Conservation (phyloP, 2,797 vertebrate genomes). For the Buphagus erythrorhynchus region DNA sequence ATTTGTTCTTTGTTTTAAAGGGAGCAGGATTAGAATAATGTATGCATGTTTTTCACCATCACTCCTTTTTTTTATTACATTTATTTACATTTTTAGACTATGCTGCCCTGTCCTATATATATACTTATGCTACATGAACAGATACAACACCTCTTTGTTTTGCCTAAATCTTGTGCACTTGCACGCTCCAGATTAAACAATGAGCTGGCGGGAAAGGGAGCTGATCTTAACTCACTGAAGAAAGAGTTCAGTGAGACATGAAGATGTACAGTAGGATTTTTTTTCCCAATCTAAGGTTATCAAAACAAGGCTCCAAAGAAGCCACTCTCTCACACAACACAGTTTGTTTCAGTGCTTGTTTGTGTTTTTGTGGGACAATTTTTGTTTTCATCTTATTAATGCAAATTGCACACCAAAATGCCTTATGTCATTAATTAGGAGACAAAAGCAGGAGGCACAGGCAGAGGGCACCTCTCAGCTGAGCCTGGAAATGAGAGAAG, state of each 20-base stretch:
- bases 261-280: conserved; percentile 8
- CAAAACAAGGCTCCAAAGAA: conserved; percentile 35
- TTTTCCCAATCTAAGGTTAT: neutral
- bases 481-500: neutral
- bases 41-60: neutral
- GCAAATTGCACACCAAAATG: neutral
- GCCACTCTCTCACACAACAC: neutral
- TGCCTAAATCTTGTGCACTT: neutral
- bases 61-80: neutral
- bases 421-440: neutral
- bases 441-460: neutral
- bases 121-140: conserved; percentile 20
- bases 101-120: neutral
- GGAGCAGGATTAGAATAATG: neutral
- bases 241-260: conserved; percentile 56
- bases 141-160: conserved; percentile 45
- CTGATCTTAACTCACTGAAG: neutral
- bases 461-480: neutral
- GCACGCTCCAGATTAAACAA: neutral
- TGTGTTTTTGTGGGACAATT: neutral
- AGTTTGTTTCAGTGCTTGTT: neutral
- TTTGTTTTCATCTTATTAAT: neutral
- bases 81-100: conserved; percentile 20
- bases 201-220: neutral
- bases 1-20: conserved; percentile 4